Percentiles rank a stretch among this genome's conserved stretches.
phyloP scores from a whole-genome alignment of 2,113 vertebrate species.

The Chunga burmeisteri region DNA sequence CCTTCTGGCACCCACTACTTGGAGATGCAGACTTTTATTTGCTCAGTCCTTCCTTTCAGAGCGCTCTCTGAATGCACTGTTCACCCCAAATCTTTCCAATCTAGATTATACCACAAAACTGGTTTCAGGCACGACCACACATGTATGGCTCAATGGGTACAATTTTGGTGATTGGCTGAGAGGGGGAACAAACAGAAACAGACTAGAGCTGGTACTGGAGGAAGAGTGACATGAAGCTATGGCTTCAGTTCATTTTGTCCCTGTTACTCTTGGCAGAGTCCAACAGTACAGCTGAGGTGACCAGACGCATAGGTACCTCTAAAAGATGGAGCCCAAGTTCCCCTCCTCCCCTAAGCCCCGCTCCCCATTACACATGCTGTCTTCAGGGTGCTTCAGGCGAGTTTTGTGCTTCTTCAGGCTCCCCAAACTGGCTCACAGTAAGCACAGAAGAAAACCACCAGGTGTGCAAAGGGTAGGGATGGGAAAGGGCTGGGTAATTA shows the following conservation, averaged over 20 bases:
- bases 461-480: neutral
- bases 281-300: neutral
- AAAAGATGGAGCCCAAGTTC: neutral
- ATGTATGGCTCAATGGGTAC: neutral
- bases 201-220: neutral
- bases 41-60: neutral
- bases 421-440: neutral
- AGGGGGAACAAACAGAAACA: neutral
- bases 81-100: neutral
- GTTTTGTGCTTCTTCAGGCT: neutral
- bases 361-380: neutral
- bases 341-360: neutral
- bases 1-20: neutral
- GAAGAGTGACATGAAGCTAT: neutral
- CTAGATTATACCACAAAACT: neutral
- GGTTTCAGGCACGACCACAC: neutral
- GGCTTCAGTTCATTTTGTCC: neutral
- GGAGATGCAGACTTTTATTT: neutral
- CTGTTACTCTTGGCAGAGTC: neutral
- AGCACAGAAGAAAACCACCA: neutral
- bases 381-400: neutral
- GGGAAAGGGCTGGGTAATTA: neutral
- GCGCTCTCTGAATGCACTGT: fast-evolving
- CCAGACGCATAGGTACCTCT: neutral
- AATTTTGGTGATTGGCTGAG: neutral